These are phyloP conservation scores for Naja naja DNA, from an alignment of 2,113 vertebrate genomes.

Conservation along the genomic window DNA sequence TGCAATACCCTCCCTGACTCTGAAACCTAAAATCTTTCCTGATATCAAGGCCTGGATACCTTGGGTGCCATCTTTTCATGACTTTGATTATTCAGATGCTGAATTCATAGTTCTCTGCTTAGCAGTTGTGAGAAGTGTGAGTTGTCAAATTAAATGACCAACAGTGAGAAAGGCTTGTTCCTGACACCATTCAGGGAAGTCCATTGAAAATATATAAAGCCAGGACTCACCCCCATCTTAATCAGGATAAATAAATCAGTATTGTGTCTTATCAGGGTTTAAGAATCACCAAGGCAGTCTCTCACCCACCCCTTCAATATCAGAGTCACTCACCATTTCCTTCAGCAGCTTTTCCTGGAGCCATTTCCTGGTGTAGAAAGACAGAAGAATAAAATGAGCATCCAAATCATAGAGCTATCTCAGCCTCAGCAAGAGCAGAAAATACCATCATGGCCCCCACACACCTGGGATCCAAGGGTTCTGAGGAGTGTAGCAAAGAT, in stretches of 20 bases:
- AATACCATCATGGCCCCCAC: too few relatives aligned
- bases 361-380: too few relatives aligned
- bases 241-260: too few relatives aligned
- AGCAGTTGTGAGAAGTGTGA: not conserved
- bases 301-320: too few relatives aligned
- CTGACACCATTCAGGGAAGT: not conserved
- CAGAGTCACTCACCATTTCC: too few relatives aligned
- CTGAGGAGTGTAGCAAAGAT: not conserved
- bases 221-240: not conserved
- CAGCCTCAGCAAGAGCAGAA: not conserved
- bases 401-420: too few relatives aligned
- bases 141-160: not conserved
- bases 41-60: not conserved
- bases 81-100: not conserved
- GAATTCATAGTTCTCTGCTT: not conserved
- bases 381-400: too few relatives aligned
- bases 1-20: not conserved
- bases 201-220: not conserved
- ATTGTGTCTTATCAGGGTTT: too few relatives aligned
- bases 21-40: not conserved
- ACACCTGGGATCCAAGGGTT: not conserved
- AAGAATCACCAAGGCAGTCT: too few relatives aligned
- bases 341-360: too few relatives aligned
- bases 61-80: not conserved
- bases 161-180: not conserved